Conservation (phyloP, 2,113 vertebrate species). For the Bungarus multicinctus region DNA sequence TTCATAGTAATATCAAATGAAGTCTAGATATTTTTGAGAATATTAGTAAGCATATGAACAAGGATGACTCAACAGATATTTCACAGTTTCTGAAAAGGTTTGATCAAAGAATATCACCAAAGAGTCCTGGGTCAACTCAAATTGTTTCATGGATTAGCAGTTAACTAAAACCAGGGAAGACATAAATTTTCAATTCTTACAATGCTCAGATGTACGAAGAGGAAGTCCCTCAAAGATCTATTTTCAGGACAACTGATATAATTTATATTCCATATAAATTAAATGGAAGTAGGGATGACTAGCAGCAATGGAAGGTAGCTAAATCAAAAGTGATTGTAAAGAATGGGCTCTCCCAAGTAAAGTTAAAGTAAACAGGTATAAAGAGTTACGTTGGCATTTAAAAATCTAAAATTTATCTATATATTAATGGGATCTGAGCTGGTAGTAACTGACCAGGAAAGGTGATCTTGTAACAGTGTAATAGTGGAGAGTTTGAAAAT, state of each 20-base stretch:
- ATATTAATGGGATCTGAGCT: neutral
- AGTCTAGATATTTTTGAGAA: neutral
- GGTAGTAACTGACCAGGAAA: neutral
- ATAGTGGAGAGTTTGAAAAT: neutral
- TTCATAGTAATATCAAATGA: neutral
- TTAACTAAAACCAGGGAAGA: neutral
- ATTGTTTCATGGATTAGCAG: neutral
- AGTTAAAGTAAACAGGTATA: neutral
- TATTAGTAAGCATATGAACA: neutral
- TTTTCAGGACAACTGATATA: neutral
- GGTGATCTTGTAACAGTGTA: neutral
- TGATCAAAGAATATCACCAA: neutral
- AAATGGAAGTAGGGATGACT: neutral
- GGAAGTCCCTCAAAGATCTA: neutral
- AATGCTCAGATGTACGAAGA: neutral
- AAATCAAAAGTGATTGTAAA: neutral
- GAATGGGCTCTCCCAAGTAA: neutral
- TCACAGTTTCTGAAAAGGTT: neutral
- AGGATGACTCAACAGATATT: neutral
- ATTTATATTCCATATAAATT: neutral
- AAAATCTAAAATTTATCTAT: neutral
- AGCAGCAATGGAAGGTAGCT: neutral
- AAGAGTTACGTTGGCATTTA: neutral
- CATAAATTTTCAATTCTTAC: neutral
- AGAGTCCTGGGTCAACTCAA: neutral